Conservation (phyloP, 1,140 invertebrate genomes). For the Cydia amplana region DNA sequence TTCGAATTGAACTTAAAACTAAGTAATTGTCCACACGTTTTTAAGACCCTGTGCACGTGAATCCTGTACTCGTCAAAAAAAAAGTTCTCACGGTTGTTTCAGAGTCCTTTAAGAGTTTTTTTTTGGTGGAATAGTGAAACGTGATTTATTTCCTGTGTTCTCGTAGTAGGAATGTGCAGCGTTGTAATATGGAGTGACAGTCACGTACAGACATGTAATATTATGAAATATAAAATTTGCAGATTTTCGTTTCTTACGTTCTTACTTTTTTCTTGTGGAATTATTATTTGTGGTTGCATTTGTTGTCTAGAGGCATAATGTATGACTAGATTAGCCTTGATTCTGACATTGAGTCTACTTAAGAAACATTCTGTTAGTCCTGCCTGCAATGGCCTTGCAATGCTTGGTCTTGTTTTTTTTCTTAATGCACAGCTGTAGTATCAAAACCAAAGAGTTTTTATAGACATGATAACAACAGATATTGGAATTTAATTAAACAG, state of each 20-base stretch:
- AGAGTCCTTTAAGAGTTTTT: constrained; percentile 57
- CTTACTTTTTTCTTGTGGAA: not conserved
- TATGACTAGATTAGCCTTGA: constrained; percentile 68
- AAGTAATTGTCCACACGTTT: constrained; percentile 54
- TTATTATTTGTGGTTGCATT: constrained; percentile 22
- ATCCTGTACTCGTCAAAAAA: constrained; percentile 61
- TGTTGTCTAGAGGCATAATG: constrained; percentile 40
- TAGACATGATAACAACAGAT: not conserved
- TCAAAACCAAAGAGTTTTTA: not conserved
- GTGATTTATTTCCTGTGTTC: constrained; percentile 62
- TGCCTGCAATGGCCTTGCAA: constrained; percentile 35
- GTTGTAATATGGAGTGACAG: not conserved
- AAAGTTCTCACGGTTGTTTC: constrained; percentile 62
- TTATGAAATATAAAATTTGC: constrained; percentile 15
- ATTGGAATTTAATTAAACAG: not conserved
- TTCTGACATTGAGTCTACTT: constrained; percentile 60
- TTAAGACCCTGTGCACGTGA: constrained; percentile 62
- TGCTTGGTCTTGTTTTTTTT: constrained; percentile 32
- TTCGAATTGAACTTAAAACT: constrained; percentile 52
- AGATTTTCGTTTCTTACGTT: not conserved
- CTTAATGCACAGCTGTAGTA: constrained; percentile 8
- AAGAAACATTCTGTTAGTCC: constrained; percentile 43
- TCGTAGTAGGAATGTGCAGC: constrained; percentile 23
- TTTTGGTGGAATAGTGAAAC: constrained; percentile 54
- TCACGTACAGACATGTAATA: constrained; percentile 34